phyloP scores from a whole-genome alignment of 92 coral and sea anemone species.

The Nematostella vectensis region DNA sequence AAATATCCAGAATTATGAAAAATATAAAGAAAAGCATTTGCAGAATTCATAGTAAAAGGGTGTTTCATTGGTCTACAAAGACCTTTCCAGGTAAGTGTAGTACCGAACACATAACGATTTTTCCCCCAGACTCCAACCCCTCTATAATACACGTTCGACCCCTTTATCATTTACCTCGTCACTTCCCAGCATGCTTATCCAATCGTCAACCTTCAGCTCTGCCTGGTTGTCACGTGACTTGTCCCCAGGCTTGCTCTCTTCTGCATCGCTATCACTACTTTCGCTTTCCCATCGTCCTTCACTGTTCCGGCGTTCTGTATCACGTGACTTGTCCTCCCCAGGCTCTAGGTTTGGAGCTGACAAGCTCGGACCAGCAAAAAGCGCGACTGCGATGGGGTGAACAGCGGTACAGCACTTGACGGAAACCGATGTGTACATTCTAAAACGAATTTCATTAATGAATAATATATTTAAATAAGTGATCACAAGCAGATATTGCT shows the following conservation, averaged over 20 bases:
- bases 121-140: no score
- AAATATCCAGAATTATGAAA: no score
- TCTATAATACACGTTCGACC: no score
- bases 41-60: no score
- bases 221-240: constrained; percentile 55
- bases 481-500: no score
- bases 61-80: no score
- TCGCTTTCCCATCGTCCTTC: constrained; percentile 62
- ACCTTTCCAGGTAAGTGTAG: no score
- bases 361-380: constrained; percentile 85
- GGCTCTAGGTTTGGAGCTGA: constrained; percentile 81
- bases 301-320: constrained; percentile 56
- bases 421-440: constrained; percentile 79
- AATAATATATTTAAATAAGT: no score
- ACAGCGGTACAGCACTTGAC: constrained; percentile 88
- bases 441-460: no score
- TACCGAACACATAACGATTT: no score
- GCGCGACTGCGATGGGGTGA: constrained; percentile 68
- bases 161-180: constrained; percentile 84
- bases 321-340: constrained; percentile 67
- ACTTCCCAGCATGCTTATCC: constrained; percentile 67
- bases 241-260: constrained; percentile 49
- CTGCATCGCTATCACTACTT: constrained; percentile 96
- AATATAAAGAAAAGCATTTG: no score
- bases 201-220: constrained; percentile 74